These are phyloP conservation scores for Scomber japonicus DNA, from an alignment of 2,113 vertebrate genomes.

Conservation along the genomic window DNA sequence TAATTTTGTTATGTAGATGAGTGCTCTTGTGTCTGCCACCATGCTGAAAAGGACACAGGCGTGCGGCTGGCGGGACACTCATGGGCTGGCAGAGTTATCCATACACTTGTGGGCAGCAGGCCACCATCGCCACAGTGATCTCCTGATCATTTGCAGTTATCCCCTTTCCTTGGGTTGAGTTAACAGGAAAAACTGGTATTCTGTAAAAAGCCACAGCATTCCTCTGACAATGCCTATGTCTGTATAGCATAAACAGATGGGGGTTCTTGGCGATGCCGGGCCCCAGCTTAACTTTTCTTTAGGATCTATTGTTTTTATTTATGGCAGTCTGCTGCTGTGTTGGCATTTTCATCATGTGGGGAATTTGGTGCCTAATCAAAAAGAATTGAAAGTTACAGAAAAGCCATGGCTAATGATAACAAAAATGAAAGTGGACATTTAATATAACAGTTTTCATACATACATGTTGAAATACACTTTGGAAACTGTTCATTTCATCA, in stretches of 20 bases:
- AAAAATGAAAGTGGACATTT: conserved; percentile 45
- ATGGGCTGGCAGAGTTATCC: conserved; percentile 43
- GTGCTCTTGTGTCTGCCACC: conserved; percentile 33
- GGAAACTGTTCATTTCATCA: conserved; percentile 40
- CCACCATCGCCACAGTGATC: conserved; percentile 43
- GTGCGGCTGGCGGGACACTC: conserved; percentile 38
- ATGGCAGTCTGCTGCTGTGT: conserved; percentile 37
- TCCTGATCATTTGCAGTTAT: conserved; percentile 69
- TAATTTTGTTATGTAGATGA: conserved; percentile 75
- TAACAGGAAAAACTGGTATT: conserved; percentile 62
- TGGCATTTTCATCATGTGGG: conserved; percentile 43
- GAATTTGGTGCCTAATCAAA: conserved; percentile 31
- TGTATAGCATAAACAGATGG: conserved; percentile 82
- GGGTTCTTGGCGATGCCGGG: conserved; percentile 54
- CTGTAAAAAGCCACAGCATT: conserved; percentile 78
- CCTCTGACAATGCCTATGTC: conserved; percentile 74
- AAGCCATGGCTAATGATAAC: conserved; percentile 43
- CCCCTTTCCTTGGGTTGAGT: conserved; percentile 64
- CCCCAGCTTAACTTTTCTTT: conserved; percentile 38
- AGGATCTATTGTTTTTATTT: conserved; percentile 65
- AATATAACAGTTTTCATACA: conserved; percentile 24
- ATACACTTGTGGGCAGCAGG: conserved; percentile 23
- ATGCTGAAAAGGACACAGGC: conserved; percentile 40
- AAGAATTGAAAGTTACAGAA: conserved; percentile 26
- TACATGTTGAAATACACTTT: conserved; percentile 23